A percentile compares a stretch with the other conserved stretches of the same genome.
Conservation (phyloP, 2,113 vertebrate genomes). For the Ammospiza caudacuta region DNA sequence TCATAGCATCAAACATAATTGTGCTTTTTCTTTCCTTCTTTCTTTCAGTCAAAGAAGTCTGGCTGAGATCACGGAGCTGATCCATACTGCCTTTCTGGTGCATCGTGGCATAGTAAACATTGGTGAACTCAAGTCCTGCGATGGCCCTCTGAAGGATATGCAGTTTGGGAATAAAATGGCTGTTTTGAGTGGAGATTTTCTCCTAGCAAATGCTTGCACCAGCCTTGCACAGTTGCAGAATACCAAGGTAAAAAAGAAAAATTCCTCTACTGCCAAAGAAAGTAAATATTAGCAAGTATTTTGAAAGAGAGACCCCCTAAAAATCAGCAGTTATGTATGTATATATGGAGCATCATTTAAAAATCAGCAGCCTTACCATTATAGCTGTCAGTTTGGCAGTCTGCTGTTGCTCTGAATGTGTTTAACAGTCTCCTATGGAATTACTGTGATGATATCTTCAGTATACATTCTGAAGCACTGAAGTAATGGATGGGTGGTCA, state of each 20-base stretch:
- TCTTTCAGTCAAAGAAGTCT: constrained; percentile 89
- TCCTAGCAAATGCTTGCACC: constrained; percentile 93
- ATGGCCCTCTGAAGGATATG: constrained; percentile 96
- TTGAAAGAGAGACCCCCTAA: not conserved
- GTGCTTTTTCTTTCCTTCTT: not conserved
- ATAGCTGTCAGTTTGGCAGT: not conserved
- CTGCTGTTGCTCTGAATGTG: not conserved
- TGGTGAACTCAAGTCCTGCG: constrained; percentile 87
- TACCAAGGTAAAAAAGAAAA: constrained; percentile 85
- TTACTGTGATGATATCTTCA: not conserved
- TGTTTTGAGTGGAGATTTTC: constrained; percentile 94
- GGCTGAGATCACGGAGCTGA: constrained; percentile 96
- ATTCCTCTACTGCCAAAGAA: not conserved
- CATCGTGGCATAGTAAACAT: constrained; percentile 95
- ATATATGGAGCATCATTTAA: not conserved
- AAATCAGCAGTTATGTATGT: not conserved
- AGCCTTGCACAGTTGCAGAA: constrained; percentile 92
- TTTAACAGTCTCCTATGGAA: not conserved
- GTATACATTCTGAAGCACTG: not conserved
- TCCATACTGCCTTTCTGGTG: constrained; percentile 96
- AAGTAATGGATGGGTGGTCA: not conserved
- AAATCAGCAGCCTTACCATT: not conserved
- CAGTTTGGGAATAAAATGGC: constrained; percentile 99
- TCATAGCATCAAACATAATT: not conserved
- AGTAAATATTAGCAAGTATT: not conserved